Percentiles rank a stretch among this genome's conserved stretches.
These are phyloP conservation scores for Plotosus lineatus DNA, from an alignment of 2,113 vertebrate species.

Conservation along the genomic window DNA sequence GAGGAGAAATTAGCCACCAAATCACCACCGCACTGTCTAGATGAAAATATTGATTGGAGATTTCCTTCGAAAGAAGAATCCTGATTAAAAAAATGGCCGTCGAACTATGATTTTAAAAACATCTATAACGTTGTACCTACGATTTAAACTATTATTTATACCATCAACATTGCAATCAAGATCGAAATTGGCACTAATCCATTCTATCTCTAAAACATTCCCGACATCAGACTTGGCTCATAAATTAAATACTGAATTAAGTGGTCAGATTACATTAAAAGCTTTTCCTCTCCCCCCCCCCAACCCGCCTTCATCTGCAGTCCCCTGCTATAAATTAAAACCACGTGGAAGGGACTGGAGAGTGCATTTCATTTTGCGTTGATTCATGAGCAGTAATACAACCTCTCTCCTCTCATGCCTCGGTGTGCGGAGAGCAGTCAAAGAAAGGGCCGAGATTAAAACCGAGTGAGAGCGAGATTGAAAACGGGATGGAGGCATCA, in stretches of 20 bases:
- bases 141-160: conserved; percentile 49
- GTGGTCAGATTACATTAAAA: conserved; percentile 92
- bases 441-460: conserved; percentile 82
- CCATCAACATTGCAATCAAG: conserved; percentile 49
- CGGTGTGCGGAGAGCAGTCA: conserved; percentile 78
- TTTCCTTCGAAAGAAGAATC: not conserved
- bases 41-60: conserved; percentile 6
- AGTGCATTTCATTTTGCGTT: conserved; percentile 91
- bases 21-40: not conserved
- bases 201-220: conserved; percentile 83
- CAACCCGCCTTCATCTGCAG: too few species aligned
- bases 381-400: conserved; percentile 93
- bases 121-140: conserved; percentile 1
- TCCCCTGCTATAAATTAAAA: conserved; percentile 92
- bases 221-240: conserved; percentile 73
- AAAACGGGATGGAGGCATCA: conserved; percentile 81
- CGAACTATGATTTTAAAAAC: conserved; percentile 1
- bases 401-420: conserved; percentile 83
- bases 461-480: conserved; percentile 74
- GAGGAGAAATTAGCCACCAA: conserved; percentile 34
- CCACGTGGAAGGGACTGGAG: conserved; percentile 82
- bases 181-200: conserved; percentile 60
- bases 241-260: conserved; percentile 87
- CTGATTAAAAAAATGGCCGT: not conserved
- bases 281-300: conserved; percentile 83